Conservation (phyloP, 2,888 invertebrate genomes). For the Pachliopta kotzebuea region DNA sequence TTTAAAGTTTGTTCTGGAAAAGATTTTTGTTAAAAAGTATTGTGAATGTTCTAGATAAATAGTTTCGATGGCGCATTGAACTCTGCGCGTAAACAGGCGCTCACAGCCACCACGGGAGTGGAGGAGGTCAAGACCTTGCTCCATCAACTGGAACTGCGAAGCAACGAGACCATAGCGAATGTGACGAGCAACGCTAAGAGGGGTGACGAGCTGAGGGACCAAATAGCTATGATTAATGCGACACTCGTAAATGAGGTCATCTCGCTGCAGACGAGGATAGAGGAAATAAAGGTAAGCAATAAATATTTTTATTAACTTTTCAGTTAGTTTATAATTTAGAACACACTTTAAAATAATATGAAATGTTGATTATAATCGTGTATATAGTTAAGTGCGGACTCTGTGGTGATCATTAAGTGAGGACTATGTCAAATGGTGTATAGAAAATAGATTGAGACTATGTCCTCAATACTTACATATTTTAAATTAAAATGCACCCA, state of each 20-base stretch:
- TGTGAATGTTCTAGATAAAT: slow-evolving; percentile 64
- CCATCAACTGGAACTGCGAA: slow-evolving; percentile 55
- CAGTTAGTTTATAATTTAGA: background rate
- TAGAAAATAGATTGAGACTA: too few relatives aligned
- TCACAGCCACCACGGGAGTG: slow-evolving; percentile 60
- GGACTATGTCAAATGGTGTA: too few relatives aligned
- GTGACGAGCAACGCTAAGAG: slow-evolving; percentile 49
- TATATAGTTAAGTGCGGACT: too few relatives aligned
- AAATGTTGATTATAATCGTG: too few relatives aligned
- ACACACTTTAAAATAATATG: too few relatives aligned
- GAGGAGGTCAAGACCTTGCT: slow-evolving; percentile 61
- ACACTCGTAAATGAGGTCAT: slow-evolving; percentile 57
- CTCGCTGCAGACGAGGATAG: slow-evolving; percentile 55
- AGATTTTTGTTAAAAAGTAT: background rate
- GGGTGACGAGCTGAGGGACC: slow-evolving; percentile 52
- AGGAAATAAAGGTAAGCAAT: slow-evolving; percentile 57
- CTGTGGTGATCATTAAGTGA: too few relatives aligned
- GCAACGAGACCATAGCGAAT: slow-evolving; percentile 66
- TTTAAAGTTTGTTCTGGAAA: background rate
- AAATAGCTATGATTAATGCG: slow-evolving; percentile 51
- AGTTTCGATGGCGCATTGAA: slow-evolving; percentile 66
- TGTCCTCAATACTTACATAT: too few relatives aligned
- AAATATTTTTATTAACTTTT: background rate
- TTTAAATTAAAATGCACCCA: too few relatives aligned
- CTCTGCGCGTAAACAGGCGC: slow-evolving; percentile 65